phyloP scores from a whole-genome alignment of 2,797 vertebrate species.

The Melanotaenia maccullochi region DNA sequence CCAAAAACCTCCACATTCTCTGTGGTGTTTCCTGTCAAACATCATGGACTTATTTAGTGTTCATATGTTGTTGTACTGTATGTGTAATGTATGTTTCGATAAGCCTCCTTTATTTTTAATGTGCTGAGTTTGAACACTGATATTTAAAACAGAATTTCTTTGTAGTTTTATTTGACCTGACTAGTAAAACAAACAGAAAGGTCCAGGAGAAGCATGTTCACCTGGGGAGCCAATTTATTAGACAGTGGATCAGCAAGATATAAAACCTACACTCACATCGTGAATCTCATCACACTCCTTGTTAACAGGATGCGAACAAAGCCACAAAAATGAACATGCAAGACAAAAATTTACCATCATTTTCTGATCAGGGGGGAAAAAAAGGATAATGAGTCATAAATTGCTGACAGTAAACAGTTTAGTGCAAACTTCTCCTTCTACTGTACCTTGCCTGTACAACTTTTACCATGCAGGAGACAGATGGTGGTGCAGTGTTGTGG shows the following conservation, averaged over 20 bases:
- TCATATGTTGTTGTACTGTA: too few species aligned
- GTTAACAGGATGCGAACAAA: background rate
- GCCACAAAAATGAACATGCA: background rate
- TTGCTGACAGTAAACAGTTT: background rate
- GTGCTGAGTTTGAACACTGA: background rate
- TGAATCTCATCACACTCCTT: background rate
- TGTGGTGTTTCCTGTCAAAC: too few species aligned
- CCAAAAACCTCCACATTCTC: too few species aligned
- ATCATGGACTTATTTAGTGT: background rate
- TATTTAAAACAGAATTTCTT: too few species aligned
- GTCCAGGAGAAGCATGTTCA: background rate
- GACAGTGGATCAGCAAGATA: conserved; percentile 2
- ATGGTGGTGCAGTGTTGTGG: conserved; percentile 48
- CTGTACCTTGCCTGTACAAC: background rate
- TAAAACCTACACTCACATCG: background rate
- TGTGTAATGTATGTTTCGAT: too few species aligned
- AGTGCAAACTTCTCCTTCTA: conserved; percentile 4
- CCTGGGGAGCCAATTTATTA: background rate
- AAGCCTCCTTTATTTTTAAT: too few species aligned
- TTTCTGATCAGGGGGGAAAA: background rate
- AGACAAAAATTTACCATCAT: background rate
- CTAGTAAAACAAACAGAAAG: background rate
- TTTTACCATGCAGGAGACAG: conserved; percentile 42
- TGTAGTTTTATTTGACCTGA: background rate
- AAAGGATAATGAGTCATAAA: background rate